phyloP scores from a whole-genome alignment of 2,888 invertebrate species.

The Daptonema setosum region DNA sequence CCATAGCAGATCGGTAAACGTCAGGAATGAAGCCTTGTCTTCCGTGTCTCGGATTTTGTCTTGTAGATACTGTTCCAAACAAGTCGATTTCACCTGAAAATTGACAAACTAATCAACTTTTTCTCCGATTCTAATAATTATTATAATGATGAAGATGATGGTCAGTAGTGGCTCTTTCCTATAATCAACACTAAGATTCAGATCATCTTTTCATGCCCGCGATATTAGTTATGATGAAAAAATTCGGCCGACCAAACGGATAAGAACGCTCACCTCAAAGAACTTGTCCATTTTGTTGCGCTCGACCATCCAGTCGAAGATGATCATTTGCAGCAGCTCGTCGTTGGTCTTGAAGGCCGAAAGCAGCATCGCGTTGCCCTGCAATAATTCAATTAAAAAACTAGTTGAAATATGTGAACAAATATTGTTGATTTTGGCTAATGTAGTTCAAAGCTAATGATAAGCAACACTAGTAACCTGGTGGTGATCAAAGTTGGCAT shows the following conservation, averaged over 20 bases:
- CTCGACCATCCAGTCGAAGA: conserved; percentile 73
- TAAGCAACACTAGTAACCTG: too few relatives aligned
- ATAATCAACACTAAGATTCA: neutral
- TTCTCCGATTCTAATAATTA: too few relatives aligned
- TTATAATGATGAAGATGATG: neutral
- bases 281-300: conserved; percentile 29
- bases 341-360: conserved; percentile 40
- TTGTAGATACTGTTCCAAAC: conserved; percentile 30
- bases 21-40: neutral
- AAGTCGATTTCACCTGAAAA: neutral
- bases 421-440: too few relatives aligned
- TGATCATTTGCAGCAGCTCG: conserved; percentile 64
- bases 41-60: conserved; percentile 38
- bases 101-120: too few relatives aligned
- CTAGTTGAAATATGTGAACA: neutral
- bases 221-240: too few relatives aligned
- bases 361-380: conserved; percentile 37
- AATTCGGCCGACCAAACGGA: too few relatives aligned
- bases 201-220: too few relatives aligned
- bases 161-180: neutral
- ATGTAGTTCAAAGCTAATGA: too few relatives aligned
- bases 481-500: too few relatives aligned
- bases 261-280: conserved; percentile 6
- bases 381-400: conserved; percentile 12
- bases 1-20: conserved; percentile 58